A percentile compares a stretch with the other conserved stretches of the same genome.
Conservation (phyloP, 2,888 invertebrate genomes). For the Herminia tarsipennalis region DNA sequence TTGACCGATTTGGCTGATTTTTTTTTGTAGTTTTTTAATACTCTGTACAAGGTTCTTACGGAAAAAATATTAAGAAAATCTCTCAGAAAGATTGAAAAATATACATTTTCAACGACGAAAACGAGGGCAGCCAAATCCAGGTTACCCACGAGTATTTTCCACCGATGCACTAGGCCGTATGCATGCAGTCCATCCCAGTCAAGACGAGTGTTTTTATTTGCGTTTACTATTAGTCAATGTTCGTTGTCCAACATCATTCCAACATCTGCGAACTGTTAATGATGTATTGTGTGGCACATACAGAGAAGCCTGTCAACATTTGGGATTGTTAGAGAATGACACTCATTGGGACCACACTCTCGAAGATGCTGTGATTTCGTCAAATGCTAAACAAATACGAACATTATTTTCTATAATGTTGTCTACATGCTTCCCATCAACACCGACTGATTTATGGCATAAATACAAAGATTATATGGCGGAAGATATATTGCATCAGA, state of each 20-base stretch:
- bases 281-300: slow-evolving; percentile 38
- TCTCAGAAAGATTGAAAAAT: too few relatives aligned
- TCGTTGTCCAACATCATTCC: too few relatives aligned
- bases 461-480: too few relatives aligned
- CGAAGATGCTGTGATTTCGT: slow-evolving; percentile 29
- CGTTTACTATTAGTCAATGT: too few relatives aligned
- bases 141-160: slow-evolving; percentile 42
- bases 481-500: too few relatives aligned
- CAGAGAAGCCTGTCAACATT: slow-evolving; percentile 38
- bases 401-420: slow-evolving; percentile 40
- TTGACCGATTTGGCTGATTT: too few relatives aligned
- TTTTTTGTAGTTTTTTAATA: too few relatives aligned
- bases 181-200: slow-evolving; percentile 56
- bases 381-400: slow-evolving; percentile 35
- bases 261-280: slow-evolving; percentile 42
- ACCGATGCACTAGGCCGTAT: slow-evolving; percentile 51
- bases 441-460: too few relatives aligned
- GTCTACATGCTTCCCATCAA: too few relatives aligned
- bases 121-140: slow-evolving; percentile 40
- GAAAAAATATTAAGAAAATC: too few relatives aligned
- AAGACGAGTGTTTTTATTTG: too few relatives aligned
- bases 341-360: slow-evolving; percentile 34
- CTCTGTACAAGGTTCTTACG: too few relatives aligned
- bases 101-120: slow-evolving; percentile 48
- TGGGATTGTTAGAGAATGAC: slow-evolving; percentile 14